phyloP scores from a whole-genome alignment of 92 coral and sea anemone genomes.

The Epizoanthus illoricatus region DNA sequence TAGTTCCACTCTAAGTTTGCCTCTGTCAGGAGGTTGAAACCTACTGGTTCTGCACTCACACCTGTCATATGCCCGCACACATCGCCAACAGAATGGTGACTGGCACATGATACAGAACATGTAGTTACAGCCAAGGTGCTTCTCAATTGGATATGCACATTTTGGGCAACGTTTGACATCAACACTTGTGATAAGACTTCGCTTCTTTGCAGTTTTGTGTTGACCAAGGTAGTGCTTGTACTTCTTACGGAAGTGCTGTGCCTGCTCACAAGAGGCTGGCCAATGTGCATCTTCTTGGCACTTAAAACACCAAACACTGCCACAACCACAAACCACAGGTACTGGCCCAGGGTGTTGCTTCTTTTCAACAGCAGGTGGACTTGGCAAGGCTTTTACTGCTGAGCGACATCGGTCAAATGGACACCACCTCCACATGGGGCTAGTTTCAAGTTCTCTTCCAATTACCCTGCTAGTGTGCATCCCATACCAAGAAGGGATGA shows the following conservation, averaged over 20 bases:
- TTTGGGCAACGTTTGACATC: conserved; percentile 49
- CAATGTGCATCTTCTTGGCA: conserved; percentile 68
- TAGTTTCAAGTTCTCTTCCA: conserved; percentile 35
- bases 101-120: conserved; percentile 45
- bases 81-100: conserved; percentile 42
- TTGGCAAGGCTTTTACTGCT: conserved; percentile 38
- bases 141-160: conserved; percentile 55
- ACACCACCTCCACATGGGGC: conserved; percentile 54
- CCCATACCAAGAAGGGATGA: conserved; percentile 57
- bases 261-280: conserved; percentile 66
- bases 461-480: conserved; percentile 38
- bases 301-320: conserved; percentile 61
- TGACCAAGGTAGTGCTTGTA: neutral
- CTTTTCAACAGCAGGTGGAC: neutral
- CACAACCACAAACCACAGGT: conserved; percentile 66
- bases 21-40: neutral
- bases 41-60: neutral
- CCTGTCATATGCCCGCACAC: neutral
- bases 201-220: neutral
- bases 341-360: conserved; percentile 37
- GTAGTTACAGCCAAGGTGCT: conserved; percentile 36
- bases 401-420: conserved; percentile 55
- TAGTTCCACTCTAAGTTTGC: neutral
- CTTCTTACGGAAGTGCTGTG: conserved; percentile 54
- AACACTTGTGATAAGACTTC: conserved; percentile 38